A percentile compares a stretch with the other conserved stretches of the same genome.
phyloP scores from a whole-genome alignment of 2,797 vertebrate genomes.

The Helicolenus hilgendorfi region DNA sequence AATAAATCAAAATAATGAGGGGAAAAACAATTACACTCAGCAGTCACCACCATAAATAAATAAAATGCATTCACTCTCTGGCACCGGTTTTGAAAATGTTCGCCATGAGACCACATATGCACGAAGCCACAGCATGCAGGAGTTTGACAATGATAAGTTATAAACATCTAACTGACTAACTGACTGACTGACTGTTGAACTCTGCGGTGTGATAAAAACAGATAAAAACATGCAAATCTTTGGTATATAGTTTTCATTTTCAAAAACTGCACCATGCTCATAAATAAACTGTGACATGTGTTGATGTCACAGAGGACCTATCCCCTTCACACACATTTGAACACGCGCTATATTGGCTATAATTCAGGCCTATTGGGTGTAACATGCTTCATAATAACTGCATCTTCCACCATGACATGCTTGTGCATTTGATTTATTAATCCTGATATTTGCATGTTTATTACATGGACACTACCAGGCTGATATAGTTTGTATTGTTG shows the following conservation, averaged over 20 bases:
- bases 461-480: background rate
- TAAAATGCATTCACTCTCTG: background rate
- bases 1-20: background rate
- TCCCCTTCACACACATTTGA: background rate
- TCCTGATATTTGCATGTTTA: slow-evolving; percentile 11
- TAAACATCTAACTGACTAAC: slow-evolving; percentile 52
- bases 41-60: background rate
- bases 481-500: slow-evolving; percentile 45
- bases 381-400: background rate
- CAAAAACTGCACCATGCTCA: background rate
- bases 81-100: slow-evolving; percentile 16
- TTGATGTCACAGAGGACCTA: background rate
- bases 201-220: slow-evolving; percentile 28
- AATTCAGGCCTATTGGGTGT: background rate
- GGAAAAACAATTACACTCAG: background rate
- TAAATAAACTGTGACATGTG: background rate
- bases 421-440: slow-evolving; percentile 1
- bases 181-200: slow-evolving; percentile 50
- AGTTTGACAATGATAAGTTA: slow-evolving; percentile 68
- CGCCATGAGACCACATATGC: background rate
- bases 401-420: background rate
- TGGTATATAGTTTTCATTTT: background rate
- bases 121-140: slow-evolving; percentile 46
- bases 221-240: background rate
- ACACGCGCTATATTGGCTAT: background rate